Conservation (phyloP, 2,113 vertebrate genomes). For the Butorides virescens region DNA sequence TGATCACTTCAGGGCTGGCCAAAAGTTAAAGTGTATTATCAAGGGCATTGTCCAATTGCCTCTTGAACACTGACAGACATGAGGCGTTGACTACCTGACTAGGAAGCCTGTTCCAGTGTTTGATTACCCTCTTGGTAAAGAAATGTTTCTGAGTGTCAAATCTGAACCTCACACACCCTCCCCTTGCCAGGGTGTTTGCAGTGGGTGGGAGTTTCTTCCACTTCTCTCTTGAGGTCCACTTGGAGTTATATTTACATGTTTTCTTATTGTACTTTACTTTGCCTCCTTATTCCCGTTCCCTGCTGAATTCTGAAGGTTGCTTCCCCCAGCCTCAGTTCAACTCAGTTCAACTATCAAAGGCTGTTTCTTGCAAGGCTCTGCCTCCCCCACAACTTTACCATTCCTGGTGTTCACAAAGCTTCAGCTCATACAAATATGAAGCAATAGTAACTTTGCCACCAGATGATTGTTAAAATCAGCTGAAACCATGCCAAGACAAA, state of each 20-base stretch:
- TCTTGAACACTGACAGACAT: neutral
- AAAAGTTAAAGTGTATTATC: neutral
- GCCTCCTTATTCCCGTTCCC: neutral
- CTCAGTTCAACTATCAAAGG: too few relatives aligned
- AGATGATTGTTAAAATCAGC: neutral
- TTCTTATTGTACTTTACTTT: neutral
- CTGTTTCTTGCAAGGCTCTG: neutral
- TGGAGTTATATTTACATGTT: neutral
- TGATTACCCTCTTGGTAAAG: neutral
- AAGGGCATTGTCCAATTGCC: neutral
- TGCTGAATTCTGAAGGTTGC: neutral
- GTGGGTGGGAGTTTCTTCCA: neutral
- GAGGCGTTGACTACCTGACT: fast-evolving
- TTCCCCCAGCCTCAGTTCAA: neutral
- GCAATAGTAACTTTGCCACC: neutral
- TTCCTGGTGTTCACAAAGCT: neutral
- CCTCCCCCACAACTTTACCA: neutral
- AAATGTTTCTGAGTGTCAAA: neutral
- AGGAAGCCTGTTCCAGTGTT: neutral
- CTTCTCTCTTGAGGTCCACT: neutral
- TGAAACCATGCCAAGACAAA: neutral
- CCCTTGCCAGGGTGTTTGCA: neutral
- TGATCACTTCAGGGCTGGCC: neutral
- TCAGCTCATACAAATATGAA: neutral
- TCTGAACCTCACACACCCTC: neutral